Conservation (phyloP, 2,888 invertebrate species). For the Microplitis manilae region DNA sequence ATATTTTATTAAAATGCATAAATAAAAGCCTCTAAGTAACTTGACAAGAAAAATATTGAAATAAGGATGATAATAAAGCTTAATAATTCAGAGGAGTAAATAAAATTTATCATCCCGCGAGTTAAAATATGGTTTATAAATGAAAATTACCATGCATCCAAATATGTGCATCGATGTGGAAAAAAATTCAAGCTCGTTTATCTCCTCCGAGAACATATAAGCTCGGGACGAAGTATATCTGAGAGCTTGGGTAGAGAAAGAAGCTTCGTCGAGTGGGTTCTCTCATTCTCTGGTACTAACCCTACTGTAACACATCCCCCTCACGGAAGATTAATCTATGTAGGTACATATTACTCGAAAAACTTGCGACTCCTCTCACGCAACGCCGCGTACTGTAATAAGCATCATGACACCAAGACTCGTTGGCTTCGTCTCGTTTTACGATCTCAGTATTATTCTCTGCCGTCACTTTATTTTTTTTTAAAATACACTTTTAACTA, state of each 20-base stretch:
- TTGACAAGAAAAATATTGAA: too few species aligned
- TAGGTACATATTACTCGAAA: slow-evolving; percentile 35
- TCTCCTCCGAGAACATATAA: slow-evolving; percentile 7
- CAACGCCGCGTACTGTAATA: slow-evolving; percentile 53
- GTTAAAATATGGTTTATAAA: slow-evolving; percentile 14
- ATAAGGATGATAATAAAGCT: background rate
- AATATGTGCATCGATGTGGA: slow-evolving; percentile 19
- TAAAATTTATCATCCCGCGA: background rate
- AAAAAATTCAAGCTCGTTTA: slow-evolving; percentile 14
- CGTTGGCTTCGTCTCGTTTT: slow-evolving; percentile 23
- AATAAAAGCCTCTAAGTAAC: too few species aligned
- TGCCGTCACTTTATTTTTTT: slow-evolving; percentile 27
- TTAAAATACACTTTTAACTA: background rate
- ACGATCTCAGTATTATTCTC: slow-evolving; percentile 43
- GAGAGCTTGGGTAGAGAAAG: background rate
- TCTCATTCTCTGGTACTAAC: background rate
- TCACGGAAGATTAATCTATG: slow-evolving; percentile 37
- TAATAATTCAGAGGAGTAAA: background rate
- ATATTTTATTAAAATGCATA: too few species aligned
- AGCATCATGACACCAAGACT: slow-evolving; percentile 46
- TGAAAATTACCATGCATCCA: slow-evolving; percentile 18
- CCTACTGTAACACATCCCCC: slow-evolving; percentile 1
- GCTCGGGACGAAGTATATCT: slow-evolving; percentile 13
- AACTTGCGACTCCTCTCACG: slow-evolving; percentile 46
- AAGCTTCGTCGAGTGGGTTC: slow-evolving; percentile 27